Conservation (phyloP, 1,140 invertebrate genomes). For the Contarinia nasturtii region DNA sequence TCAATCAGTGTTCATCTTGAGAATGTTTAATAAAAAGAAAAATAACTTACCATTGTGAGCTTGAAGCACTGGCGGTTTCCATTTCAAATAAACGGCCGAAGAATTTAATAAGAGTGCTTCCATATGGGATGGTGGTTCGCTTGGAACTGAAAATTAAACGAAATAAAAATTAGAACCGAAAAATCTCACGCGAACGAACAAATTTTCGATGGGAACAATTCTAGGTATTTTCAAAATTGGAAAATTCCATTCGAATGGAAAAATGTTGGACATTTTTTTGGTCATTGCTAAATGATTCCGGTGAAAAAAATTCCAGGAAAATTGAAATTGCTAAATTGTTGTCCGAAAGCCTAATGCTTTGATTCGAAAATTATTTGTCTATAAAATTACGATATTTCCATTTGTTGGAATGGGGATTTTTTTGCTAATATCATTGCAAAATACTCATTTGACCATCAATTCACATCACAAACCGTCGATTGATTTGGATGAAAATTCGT, state of each 20-base stretch:
- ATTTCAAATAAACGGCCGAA: slow-evolving; percentile 60
- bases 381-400: no score
- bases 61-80: slow-evolving; percentile 51
- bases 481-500: no score
- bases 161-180: not conserved
- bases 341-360: no score
- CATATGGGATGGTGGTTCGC: slow-evolving; percentile 55
- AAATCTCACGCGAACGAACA: not conserved
- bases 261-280: no score
- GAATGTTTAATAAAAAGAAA: not conserved
- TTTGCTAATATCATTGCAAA: no score
- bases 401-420: no score
- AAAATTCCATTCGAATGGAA: not conserved
- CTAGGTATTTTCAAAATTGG: not conserved
- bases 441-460: no score
- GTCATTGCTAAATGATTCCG: no score
- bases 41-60: slow-evolving; percentile 43
- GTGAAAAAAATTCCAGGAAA: no score
- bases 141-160: slow-evolving; percentile 36
- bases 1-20: not conserved
- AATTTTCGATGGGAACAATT: not conserved
- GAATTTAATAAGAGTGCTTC: slow-evolving; percentile 59
- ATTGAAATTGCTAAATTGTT: no score
- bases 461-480: no score
- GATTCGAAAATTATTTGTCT: no score